Evolutionary conservation across 2,888 invertebrate species (phyloP).

Genomic region (Limnephilus auricula): DNA sequence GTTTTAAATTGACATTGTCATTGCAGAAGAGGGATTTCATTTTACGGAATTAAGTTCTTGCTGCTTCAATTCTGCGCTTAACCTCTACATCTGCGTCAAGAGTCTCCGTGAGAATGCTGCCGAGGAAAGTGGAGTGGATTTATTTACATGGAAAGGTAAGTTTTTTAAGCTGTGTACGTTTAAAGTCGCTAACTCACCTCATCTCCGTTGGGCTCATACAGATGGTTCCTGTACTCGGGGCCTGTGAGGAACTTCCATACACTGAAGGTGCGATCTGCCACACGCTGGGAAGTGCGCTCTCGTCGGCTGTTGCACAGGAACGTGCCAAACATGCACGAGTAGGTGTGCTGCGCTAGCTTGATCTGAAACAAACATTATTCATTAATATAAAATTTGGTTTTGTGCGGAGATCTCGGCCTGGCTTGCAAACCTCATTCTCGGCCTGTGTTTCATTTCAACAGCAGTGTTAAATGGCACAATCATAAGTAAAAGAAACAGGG

Average conservation of each 20-base stretch:
- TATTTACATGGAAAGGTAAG: too few species aligned
- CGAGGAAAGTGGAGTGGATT: too few species aligned
- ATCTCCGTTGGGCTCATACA: constrained; percentile 81
- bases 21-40: too few species aligned
- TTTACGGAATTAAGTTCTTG: too few species aligned
- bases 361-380: constrained; percentile 79
- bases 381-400: constrained; percentile 20
- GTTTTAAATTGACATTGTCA: too few species aligned
- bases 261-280: constrained; percentile 85
- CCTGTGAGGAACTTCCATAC: constrained; percentile 93
- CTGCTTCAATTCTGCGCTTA: too few species aligned
- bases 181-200: constrained; percentile 29
- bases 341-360: constrained; percentile 95
- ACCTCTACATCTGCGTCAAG: too few species aligned
- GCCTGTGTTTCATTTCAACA: neutral
- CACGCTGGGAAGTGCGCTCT: constrained; percentile 82
- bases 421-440: neutral
- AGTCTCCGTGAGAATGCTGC: too few species aligned
- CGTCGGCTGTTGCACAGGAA: constrained; percentile 93
- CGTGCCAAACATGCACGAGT: constrained; percentile 97
- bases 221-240: constrained; percentile 89
- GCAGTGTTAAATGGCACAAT: neutral
- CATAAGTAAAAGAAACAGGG: neutral
- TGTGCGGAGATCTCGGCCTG: neutral
- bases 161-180: neutral